phyloP scores from a whole-genome alignment of 2,113 vertebrate genomes.

The Caretta caretta region DNA sequence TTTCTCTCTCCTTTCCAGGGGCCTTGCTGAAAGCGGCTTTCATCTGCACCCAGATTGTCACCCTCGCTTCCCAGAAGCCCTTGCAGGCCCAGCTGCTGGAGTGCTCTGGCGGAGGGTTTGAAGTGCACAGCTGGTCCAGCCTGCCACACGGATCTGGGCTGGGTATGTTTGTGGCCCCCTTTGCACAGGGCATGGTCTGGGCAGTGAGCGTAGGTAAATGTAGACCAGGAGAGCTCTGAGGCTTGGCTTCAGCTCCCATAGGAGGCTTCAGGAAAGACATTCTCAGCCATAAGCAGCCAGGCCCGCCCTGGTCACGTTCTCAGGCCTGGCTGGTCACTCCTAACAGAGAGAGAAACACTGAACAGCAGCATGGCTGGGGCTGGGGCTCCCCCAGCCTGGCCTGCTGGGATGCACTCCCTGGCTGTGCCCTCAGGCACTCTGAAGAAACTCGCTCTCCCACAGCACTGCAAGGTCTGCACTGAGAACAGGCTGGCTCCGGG shows the following conservation, averaged over 20 bases:
- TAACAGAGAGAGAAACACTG: not conserved
- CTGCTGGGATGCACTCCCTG: not conserved
- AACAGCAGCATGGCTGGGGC: not conserved
- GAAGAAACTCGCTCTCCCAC: too few relatives aligned
- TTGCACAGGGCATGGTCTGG: not conserved
- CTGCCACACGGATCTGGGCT: conserved; percentile 95
- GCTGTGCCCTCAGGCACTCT: not conserved
- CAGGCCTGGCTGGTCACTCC: not conserved
- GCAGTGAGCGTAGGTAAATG: not conserved
- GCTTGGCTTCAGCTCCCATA: not conserved
- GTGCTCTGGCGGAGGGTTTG: conserved; percentile 88
- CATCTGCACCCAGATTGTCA: conserved; percentile 87
- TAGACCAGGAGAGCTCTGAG: not conserved
- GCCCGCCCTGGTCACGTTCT: not conserved
- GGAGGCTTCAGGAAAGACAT: not conserved
- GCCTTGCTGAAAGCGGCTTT: conserved; percentile 94
- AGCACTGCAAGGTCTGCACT: too few relatives aligned
- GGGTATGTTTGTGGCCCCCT: conserved; percentile 75
- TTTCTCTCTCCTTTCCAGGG: conserved; percentile 75
- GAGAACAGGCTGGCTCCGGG: too few relatives aligned
- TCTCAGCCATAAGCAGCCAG: not conserved
- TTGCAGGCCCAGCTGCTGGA: conserved; percentile 86
- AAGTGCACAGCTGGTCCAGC: conserved; percentile 93
- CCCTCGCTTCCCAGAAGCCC: conserved; percentile 77
- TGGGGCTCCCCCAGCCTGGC: not conserved